These are phyloP conservation scores for Podocnemis expansa DNA, from an alignment of 2,113 vertebrate species.

Conservation along the genomic window DNA sequence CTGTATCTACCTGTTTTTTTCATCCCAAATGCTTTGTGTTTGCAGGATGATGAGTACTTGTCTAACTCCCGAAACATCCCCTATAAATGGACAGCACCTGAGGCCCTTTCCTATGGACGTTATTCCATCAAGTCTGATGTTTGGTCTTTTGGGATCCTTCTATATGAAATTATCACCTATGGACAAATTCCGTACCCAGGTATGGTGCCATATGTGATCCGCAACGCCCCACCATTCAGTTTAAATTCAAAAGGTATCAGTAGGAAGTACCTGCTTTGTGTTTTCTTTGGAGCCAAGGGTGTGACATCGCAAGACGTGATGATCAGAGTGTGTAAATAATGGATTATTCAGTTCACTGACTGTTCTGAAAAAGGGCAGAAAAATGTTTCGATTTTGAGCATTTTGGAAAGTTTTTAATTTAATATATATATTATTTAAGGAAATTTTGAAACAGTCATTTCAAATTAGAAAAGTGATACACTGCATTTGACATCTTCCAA, in stretches of 20 bases:
- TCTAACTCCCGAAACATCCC: conserved; percentile 78
- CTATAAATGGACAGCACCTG: conserved; percentile 85
- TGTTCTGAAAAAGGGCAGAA: background rate
- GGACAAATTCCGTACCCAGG: conserved; percentile 84
- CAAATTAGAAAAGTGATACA: background rate
- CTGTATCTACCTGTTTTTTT: background rate
- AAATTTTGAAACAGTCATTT: background rate
- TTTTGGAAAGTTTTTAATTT: background rate
- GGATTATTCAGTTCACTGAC: background rate
- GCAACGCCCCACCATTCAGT: background rate
- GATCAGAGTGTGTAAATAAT: background rate
- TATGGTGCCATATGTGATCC: conserved; percentile 15
- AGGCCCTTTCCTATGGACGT: conserved; percentile 79
- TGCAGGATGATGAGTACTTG: conserved; percentile 82
- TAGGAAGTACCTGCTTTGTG: background rate
- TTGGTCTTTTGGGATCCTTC: conserved; percentile 85
- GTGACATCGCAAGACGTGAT: background rate
- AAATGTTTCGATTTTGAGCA: background rate
- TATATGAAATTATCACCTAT: conserved; percentile 82
- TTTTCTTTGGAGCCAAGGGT: background rate
- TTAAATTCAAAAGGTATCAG: background rate
- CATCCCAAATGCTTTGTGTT: background rate
- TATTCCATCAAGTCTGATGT: conserved; percentile 85
- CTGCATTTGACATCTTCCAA: background rate
- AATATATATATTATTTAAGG: background rate